Evolutionary conservation across 2,888 invertebrate species (phyloP).

Genomic region (Euzophera pinguis): DNA sequence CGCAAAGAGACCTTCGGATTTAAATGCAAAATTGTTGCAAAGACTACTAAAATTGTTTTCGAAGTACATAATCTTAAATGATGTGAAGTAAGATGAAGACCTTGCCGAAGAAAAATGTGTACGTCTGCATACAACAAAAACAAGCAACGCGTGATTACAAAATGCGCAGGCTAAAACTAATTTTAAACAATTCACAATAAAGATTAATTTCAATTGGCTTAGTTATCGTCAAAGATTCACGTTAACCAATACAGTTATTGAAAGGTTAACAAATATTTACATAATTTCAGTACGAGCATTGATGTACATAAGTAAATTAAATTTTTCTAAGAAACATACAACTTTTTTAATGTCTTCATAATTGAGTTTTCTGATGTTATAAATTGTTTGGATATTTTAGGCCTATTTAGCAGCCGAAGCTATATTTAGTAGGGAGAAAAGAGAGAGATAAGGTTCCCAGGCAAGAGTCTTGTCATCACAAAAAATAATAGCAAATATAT

Average conservation of each 20-base stretch:
- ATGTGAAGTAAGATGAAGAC: background rate
- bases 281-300: background rate
- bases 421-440: too few relatives aligned
- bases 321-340: too few relatives aligned
- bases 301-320: background rate
- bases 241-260: background rate
- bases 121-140: conserved; percentile 7
- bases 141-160: background rate
- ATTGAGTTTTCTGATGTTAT: too few relatives aligned
- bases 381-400: too few relatives aligned
- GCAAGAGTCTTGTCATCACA: too few relatives aligned
- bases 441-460: too few relatives aligned
- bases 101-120: background rate
- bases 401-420: too few relatives aligned
- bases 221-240: background rate
- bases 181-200: background rate
- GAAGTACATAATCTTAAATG: background rate
- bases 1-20: too few relatives aligned
- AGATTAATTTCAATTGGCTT: background rate
- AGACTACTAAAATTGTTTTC: background rate
- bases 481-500: too few relatives aligned
- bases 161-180: background rate
- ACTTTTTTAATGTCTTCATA: too few relatives aligned
- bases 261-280: conserved; percentile 3
- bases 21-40: too few relatives aligned